phyloP scores from a whole-genome alignment of 2,888 invertebrate genomes.

The Herminia tarsipennalis region DNA sequence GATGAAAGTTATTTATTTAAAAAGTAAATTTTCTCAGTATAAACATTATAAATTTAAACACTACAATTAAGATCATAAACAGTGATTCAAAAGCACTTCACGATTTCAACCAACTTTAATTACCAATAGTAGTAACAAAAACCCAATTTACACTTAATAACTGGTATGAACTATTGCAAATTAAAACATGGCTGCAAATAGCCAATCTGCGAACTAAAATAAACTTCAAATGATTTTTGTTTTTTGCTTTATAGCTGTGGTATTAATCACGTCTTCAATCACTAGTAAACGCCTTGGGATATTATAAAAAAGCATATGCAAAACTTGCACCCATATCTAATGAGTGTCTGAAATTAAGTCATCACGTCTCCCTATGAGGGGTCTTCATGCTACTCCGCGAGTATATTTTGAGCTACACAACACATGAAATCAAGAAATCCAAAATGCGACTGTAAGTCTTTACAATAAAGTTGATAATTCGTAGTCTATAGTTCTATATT shows the following conservation, averaged over 20 bases:
- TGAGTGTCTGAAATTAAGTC: conserved; percentile 74
- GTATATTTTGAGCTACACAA: conserved; percentile 51
- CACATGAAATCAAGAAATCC: conserved; percentile 14
- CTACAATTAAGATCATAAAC: conserved; percentile 17
- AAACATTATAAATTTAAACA: too few species aligned
- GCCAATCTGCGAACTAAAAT: conserved; percentile 28
- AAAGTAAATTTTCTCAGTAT: conserved; percentile 1
- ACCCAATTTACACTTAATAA: conserved; percentile 20
- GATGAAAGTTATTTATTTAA: neutral
- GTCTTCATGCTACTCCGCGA: conserved; percentile 61
- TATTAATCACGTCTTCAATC: conserved; percentile 18
- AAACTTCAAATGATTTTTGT: conserved; percentile 20
- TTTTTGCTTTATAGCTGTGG: conserved; percentile 21
- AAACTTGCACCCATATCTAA: conserved; percentile 69
- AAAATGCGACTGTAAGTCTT: conserved; percentile 26
- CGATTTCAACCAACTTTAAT: conserved; percentile 12
- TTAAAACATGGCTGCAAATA: conserved; percentile 26
- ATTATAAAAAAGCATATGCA: conserved; percentile 47
- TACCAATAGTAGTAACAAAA: conserved; percentile 23
- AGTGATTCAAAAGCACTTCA: conserved; percentile 2
- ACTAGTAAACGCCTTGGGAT: conserved; percentile 29
- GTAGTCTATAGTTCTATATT: conserved; percentile 17
- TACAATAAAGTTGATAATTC: conserved; percentile 14
- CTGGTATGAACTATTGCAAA: conserved; percentile 16
- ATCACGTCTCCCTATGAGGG: conserved; percentile 72